Base-by-base conservation (phyloP, 2,113 vertebrate genomes). In the Antennarius striatus region DNA sequence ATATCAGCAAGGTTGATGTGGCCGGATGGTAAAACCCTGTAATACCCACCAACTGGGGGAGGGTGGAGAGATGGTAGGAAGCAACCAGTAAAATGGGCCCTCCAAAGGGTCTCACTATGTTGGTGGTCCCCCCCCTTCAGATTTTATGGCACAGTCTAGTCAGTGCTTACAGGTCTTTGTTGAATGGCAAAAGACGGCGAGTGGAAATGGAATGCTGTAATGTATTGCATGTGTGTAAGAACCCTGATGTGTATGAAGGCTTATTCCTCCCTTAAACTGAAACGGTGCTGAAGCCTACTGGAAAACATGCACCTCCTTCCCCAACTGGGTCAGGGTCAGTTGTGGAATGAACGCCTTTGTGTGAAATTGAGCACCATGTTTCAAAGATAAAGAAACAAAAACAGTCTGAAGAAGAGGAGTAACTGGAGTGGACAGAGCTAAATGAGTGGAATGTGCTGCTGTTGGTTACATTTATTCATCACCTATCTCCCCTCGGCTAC, bases 81-180 rank as follows among this genome's bases (percentile, higher is more conserved):
- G 53, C 9, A 8, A 56, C 56, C 73, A 61, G 53, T 66, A 75
- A 84, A 74, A 43, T 22, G 11, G 40, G 64, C 45, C 60, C 59
- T 84, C 71, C 64, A 72, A 71, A 71, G 64, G 76, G 59, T 73
- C 77, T 69, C 39, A 3, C 82, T 51, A 79, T 3, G 79, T 88
- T 87, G 89, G 86, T 89, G 89, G 84, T 89, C 87, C 71, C 61
- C 62, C 59, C 10, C 17, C 63, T 64, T 68, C 42, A 51, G 45
- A 73, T 69, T 84, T 90, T 88, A 88, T 81, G 75, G 78, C 56
- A 39, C 60, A 68, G 75, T 88, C 78, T 75, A 74, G 78, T 71
- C 63, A 36, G 75, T 66, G 57, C 67, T 75, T 52, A 79, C 32
- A 1, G 72, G 68, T 66, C 57, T 83, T 74, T 74, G 68, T 76